These are phyloP conservation scores for Calliopum simillimum DNA, from an alignment of 2,888 invertebrate genomes.

Conservation along the genomic window DNA sequence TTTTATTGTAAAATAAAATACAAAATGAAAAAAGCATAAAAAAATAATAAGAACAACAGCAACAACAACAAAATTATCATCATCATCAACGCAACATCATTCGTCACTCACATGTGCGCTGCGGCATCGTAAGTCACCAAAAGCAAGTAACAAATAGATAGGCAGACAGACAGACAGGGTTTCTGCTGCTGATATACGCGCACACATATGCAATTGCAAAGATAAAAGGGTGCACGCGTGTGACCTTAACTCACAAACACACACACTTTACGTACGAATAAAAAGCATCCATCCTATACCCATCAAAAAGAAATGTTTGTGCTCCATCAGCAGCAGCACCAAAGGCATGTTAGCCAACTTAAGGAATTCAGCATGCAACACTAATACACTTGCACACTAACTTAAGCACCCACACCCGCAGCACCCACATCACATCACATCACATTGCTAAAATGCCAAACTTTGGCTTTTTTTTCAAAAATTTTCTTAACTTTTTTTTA, in stretches of 20 bases:
- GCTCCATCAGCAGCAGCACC: no score
- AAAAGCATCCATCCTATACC: conserved; percentile 4
- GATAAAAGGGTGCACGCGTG: conserved; percentile 30
- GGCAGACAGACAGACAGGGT: conserved; percentile 2
- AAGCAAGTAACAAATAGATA: neutral
- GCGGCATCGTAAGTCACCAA: conserved; percentile 13
- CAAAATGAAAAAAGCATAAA: no score
- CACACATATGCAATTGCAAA: conserved; percentile 5
- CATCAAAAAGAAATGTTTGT: neutral
- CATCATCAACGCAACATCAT: conserved; percentile 53
- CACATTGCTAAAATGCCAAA: conserved; percentile 1
- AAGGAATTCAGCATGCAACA: neutral
- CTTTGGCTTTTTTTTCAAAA: no score
- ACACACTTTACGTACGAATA: neutral
- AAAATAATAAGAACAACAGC: no score
- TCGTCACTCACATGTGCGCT: conserved; percentile 51
- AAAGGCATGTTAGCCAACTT: neutral
- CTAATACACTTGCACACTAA: neutral
- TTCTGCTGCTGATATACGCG: neutral
- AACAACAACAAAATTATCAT: conserved; percentile 55
- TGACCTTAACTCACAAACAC: conserved; percentile 25
- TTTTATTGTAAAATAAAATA: conserved; percentile 55
- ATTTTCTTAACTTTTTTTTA: conserved; percentile 11
- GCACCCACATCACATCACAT: neutral
- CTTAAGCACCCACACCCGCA: neutral